Percentiles rank a stretch among this genome's conserved stretches.
Conservation (phyloP, 2,888 invertebrate genomes). For the Masnerella sp. region DNA sequence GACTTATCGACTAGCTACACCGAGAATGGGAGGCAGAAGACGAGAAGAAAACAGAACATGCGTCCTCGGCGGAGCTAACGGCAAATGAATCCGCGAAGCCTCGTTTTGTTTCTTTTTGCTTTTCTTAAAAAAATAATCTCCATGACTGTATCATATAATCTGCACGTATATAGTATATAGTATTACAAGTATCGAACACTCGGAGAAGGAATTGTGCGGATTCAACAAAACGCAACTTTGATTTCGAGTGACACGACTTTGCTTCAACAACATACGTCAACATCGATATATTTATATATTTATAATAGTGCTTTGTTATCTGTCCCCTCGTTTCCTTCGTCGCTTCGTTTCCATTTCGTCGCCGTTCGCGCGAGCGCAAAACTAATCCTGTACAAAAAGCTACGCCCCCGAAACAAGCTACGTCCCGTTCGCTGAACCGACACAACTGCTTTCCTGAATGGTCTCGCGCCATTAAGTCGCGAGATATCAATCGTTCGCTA, state of each 20-base stretch:
- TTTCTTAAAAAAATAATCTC: conserved; percentile 61
- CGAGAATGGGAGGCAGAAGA: conserved; percentile 59
- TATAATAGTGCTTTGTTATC: neutral
- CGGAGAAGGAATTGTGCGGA: conserved; percentile 59
- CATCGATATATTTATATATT: conserved; percentile 39
- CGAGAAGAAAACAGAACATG: conserved; percentile 54
- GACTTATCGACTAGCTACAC: conserved; percentile 60
- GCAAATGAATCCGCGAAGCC: conserved; percentile 52
- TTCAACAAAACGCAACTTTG: conserved; percentile 55
- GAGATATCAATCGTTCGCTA: too few species aligned
- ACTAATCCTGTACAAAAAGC: conserved; percentile 21
- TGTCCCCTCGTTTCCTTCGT: neutral
- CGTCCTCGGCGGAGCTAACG: conserved; percentile 50
- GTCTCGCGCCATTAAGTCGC: conserved; percentile 56
- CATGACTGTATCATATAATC: conserved; percentile 51
- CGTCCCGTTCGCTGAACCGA: conserved; percentile 58
- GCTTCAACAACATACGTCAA: conserved; percentile 35
- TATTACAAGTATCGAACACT: conserved; percentile 61
- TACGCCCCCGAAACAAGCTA: conserved; percentile 11
- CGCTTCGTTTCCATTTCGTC: neutral
- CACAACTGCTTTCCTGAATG: conserved; percentile 60
- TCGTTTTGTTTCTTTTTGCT: conserved; percentile 44
- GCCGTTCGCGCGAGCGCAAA: conserved; percentile 2
- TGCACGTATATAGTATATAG: conserved; percentile 58
- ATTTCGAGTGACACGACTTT: conserved; percentile 44